Evolutionary conservation across 2,797 vertebrate species (phyloP), one percentile per base, ranked within the genome.

Genomic region (Sebastiscus tertius): DNA sequence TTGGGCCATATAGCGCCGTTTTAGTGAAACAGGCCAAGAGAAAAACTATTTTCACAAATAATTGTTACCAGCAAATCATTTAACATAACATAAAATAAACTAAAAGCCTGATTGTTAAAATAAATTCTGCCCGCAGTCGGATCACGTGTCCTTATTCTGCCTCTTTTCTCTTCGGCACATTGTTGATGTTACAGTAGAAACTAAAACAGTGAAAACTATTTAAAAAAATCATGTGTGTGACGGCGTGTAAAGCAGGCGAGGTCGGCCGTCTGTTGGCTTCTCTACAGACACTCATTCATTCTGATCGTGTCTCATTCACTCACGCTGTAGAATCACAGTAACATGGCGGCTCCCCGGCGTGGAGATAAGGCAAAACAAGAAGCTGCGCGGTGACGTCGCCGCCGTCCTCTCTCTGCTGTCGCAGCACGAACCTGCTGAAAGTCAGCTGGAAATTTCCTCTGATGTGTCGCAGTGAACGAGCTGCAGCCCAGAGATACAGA

Each of bases 361-460:
- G 34, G 27, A 67, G 39, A 66, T 86, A 90, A 92, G 89, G 88
- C 87, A 79, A 86, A 89, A 77, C 26, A 76, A 36, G 26, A 81
- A 75, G 46, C 61, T 22, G 77, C 13, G 14, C 1, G 46, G 18
- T 49, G 46, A 20, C 39, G 1, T 59, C 61, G 46, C 46, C 46
- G 46, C 18, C 8, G 46, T 49, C 46, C 12, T 69, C 71, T 58
- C 56, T n/a, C 46, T 49, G 46, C 46, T 49, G 46, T 20, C 46
- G 18, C 18, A 49, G 14, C 42, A 46, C 42, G 42, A 46, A 46
- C 42, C 7, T 8, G 70, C 61, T 33, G 56, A 33, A 4, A 33
- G 58, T 31, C 26, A 4, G 31, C 26, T 18, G 13, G 14, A 22
- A 7, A 33, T 14, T 33, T 80, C 33, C 42, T 72, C 34, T 18